Conservation (phyloP, 1,140 invertebrate genomes). For the Thrips palmi region DNA sequence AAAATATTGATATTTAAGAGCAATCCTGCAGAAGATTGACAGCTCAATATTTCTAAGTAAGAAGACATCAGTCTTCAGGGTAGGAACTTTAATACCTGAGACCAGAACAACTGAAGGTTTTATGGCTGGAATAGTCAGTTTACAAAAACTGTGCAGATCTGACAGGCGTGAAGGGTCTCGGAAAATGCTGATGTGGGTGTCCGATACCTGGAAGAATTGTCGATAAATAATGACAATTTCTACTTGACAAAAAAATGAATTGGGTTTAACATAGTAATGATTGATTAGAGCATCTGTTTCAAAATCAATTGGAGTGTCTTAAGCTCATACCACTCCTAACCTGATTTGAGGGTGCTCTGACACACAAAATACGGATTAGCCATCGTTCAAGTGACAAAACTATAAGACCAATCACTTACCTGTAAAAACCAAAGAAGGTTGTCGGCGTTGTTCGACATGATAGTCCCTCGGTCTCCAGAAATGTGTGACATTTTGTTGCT, state of each 20-base stretch:
- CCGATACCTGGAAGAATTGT: constrained; percentile 65
- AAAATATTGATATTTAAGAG: constrained; percentile 1
- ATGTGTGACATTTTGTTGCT: constrained; percentile 13
- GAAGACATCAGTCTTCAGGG: neutral
- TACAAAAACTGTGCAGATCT: constrained; percentile 66
- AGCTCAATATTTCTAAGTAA: neutral
- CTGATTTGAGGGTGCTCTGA: neutral
- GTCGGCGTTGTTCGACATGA: constrained; percentile 29
- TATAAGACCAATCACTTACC: constrained; percentile 27
- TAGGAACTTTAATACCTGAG: constrained; percentile 35
- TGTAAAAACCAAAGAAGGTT: constrained; percentile 61
- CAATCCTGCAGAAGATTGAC: neutral
- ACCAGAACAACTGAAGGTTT: constrained; percentile 66
- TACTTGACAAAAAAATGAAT: constrained; percentile 15
- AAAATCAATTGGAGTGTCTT: neutral
- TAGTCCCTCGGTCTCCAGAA: constrained; percentile 10
- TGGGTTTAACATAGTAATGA: constrained; percentile 11
- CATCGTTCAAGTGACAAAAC: constrained; percentile 7
- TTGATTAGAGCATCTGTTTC: constrained; percentile 2
- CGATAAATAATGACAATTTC: no score
- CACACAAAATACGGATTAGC: constrained; percentile 4
- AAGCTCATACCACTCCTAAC: neutral
- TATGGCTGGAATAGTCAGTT: constrained; percentile 48
- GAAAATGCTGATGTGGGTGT: constrained; percentile 79
- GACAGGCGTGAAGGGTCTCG: constrained; percentile 50